Percentiles rank a stretch among this genome's conserved stretches.
Evolutionary conservation across 1,140 invertebrate species (phyloP).

Genomic region (Arion vulgaris): DNA sequence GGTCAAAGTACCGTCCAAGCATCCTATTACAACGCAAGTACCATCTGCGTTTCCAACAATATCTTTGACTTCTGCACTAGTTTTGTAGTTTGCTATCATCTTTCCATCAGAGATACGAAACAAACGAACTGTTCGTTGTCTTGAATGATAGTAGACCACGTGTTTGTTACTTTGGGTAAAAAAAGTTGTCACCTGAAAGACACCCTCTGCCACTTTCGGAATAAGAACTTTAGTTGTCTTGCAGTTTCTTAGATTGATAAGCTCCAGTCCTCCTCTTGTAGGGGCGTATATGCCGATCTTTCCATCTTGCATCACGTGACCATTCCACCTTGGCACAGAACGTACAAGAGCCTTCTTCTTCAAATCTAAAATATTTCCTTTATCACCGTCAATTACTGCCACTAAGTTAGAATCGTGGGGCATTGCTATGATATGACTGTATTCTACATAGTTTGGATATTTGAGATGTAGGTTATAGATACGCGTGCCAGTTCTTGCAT

Average conservation of each 20-base stretch:
- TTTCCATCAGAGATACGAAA: slow-evolving; percentile 90
- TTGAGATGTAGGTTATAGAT: slow-evolving; percentile 79
- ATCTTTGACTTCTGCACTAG: slow-evolving; percentile 91
- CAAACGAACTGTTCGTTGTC: slow-evolving; percentile 90
- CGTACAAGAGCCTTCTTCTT: slow-evolving; percentile 74
- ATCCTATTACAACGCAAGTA: slow-evolving; percentile 85
- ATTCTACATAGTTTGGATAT: slow-evolving; percentile 69
- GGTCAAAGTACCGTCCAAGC: slow-evolving; percentile 93
- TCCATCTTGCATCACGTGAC: slow-evolving; percentile 73
- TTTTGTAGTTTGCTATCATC: slow-evolving; percentile 92
- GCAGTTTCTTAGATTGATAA: slow-evolving; percentile 74
- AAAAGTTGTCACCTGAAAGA: slow-evolving; percentile 94
- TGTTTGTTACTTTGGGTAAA: slow-evolving; percentile 96
- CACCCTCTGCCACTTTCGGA: slow-evolving; percentile 90
- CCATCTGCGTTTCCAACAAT: slow-evolving; percentile 88
- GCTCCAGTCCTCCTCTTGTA: slow-evolving; percentile 89
- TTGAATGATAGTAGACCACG: slow-evolving; percentile 96
- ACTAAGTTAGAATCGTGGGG: slow-evolving; percentile 80
- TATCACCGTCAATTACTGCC: slow-evolving; percentile 90
- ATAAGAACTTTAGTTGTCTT: slow-evolving; percentile 90
- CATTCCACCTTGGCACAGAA: slow-evolving; percentile 75
- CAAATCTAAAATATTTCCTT: slow-evolving; percentile 81
- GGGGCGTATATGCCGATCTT: slow-evolving; percentile 94
- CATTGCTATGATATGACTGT: slow-evolving; percentile 70
- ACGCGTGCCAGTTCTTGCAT: slow-evolving; percentile 85